Evolutionary conservation across 2,888 invertebrate genomes (phyloP).

Genomic region (Conomelus anceps): DNA sequence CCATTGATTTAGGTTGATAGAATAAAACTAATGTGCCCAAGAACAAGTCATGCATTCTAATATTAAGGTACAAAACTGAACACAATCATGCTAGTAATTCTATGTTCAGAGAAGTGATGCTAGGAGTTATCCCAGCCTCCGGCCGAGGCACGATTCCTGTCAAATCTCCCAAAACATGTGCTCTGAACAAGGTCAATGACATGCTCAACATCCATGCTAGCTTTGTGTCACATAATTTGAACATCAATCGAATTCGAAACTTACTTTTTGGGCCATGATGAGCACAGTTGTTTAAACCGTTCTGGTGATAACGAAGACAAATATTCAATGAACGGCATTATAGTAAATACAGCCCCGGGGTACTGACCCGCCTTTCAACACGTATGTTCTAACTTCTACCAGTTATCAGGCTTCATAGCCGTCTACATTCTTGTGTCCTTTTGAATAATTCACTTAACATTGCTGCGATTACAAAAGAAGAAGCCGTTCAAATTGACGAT

Average conservation of each 20-base stretch:
- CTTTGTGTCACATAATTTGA: neutral
- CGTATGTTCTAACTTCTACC: neutral
- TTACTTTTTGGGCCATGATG: slow-evolving; percentile 23
- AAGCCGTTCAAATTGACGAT: neutral
- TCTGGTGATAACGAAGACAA: slow-evolving; percentile 23
- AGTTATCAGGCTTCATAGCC: slow-evolving; percentile 9
- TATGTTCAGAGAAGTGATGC: neutral
- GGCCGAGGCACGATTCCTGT: neutral
- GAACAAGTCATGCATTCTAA: neutral
- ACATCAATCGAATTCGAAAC: neutral
- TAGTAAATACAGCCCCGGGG: neutral
- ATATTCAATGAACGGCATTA: slow-evolving; percentile 20
- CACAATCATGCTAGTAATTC: neutral
- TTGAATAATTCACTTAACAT: slow-evolving; percentile 11
- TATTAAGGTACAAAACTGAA: neutral
- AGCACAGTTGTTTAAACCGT: slow-evolving; percentile 23
- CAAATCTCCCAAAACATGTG: neutral
- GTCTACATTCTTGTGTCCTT: neutral
- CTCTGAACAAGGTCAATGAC: neutral
- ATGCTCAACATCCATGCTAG: neutral
- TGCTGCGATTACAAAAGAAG: neutral
- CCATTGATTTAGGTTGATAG: neutral
- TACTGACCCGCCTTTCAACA: neutral
- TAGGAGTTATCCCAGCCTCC: neutral
- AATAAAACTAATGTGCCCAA: neutral